Evolutionary conservation across 2,888 invertebrate genomes (phyloP).

Genomic region (Carcina quercana): DNA sequence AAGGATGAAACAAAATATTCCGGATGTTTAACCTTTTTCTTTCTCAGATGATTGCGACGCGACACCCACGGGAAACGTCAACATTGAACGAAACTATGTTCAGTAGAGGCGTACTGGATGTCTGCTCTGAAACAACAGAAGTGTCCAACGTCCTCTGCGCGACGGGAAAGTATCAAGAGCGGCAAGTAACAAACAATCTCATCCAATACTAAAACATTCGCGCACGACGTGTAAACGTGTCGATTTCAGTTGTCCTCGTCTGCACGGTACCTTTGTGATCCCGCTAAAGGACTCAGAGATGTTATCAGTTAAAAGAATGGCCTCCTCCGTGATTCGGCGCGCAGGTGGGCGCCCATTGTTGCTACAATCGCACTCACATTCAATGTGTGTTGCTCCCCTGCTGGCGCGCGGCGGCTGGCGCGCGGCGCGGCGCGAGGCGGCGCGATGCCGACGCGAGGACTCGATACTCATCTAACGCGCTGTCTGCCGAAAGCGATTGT

Average conservation of each 20-base stretch:
- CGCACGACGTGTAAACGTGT: background rate
- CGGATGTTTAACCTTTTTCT: no score
- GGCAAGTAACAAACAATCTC: no score
- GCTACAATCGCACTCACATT: constrained; percentile 11
- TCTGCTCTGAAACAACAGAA: no score
- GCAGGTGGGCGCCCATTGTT: background rate
- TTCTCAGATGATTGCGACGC: no score
- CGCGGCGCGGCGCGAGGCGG: no score
- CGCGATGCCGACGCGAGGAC: constrained; percentile 18
- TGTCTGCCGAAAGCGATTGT: background rate
- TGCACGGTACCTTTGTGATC: background rate
- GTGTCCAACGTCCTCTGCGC: no score
- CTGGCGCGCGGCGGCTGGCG: no score
- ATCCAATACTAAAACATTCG: background rate
- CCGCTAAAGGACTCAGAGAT: constrained; percentile 5
- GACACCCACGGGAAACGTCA: no score
- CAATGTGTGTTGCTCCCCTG: constrained; percentile 12
- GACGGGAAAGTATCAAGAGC: no score
- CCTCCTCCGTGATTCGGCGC: constrained; percentile 2
- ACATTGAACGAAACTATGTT: no score
- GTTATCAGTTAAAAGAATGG: constrained; percentile 22
- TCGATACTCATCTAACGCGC: constrained; percentile 10
- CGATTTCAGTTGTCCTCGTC: background rate
- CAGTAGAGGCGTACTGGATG: no score
- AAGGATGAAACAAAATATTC: no score